Evolutionary conservation across 2,888 invertebrate genomes (phyloP).

Genomic region (Pocota personata): DNA sequence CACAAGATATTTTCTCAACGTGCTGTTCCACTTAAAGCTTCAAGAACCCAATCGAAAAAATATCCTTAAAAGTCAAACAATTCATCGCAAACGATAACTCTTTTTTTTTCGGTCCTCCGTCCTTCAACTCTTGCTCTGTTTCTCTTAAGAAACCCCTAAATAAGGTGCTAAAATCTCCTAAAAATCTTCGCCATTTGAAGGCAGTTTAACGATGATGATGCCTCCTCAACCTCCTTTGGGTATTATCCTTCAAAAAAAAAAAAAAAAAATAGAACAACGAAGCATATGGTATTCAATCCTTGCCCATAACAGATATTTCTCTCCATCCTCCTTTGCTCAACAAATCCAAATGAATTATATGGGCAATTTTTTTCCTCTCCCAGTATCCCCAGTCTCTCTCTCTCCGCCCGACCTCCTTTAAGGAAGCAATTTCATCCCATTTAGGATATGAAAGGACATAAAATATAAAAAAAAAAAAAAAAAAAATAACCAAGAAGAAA

Average conservation of each 20-base stretch:
- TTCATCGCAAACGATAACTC: constrained; percentile 65
- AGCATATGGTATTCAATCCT: constrained; percentile 72
- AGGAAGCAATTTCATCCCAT: constrained; percentile 74
- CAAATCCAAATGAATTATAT: constrained; percentile 74
- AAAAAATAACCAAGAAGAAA: constrained; percentile 11
- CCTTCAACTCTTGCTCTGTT: constrained; percentile 7
- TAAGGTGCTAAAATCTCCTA: constrained; percentile 71
- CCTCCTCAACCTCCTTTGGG: constrained; percentile 21
- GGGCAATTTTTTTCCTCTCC: constrained; percentile 65
- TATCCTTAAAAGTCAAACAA: constrained; percentile 68
- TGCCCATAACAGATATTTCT: constrained; percentile 54
- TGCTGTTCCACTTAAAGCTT: constrained; percentile 10
- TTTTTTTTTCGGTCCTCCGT: constrained; percentile 10
- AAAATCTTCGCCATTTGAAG: constrained; percentile 67
- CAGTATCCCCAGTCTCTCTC: background rate
- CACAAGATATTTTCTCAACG: background rate
- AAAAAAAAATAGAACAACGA: constrained; percentile 31
- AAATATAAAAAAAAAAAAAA: constrained; percentile 59
- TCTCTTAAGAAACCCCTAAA: constrained; percentile 41
- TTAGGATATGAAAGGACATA: constrained; percentile 74
- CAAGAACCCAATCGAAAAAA: constrained; percentile 15
- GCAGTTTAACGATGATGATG: constrained; percentile 72
- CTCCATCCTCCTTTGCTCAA: constrained; percentile 17
- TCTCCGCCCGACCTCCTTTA: constrained; percentile 33
- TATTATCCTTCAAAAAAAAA: constrained; percentile 16